Base-by-base conservation (phyloP, 2,888 invertebrate genomes). In the Mimas tiliae region DNA sequence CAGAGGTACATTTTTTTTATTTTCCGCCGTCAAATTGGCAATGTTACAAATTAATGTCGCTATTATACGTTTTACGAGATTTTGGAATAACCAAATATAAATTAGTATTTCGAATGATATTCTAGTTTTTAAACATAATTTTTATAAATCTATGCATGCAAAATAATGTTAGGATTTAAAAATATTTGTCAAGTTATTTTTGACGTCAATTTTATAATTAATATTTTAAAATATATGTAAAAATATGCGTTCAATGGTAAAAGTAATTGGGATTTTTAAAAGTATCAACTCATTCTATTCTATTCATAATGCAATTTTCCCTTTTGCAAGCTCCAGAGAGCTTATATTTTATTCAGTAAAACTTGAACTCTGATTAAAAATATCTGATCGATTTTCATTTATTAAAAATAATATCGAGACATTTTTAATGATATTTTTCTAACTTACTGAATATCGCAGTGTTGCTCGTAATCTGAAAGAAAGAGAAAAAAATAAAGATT, bases 11-110 rank as follows among this genome's bases (percentile, higher is more conserved):
- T 65, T 65, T 51, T 27, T 45, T 64, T 45, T 33, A 53, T 42
- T 64, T 47, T 45, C n/a, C 48, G 16, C 21, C 19, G 65, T 58
- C 33, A 48, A 58, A 65, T 58, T 65, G 65, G 14, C 55, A 55
- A 58, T 58, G 48, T 65, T 58, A 48, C 33, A 47, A 65, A 58
- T 58, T 19, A 16, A 16, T 58, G 34, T 38, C 16, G 38, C n/a
- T n/a, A n/a, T 9, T 19, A 3, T 19, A 21, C 19, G 19, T 16
- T 16, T 38, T 38, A 58, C 16, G 42, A 42, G 42, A 6, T 58
- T 42, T 42, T 11, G 6, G 38, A 38, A 11, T 58, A 16, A 58
- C n/a, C 19, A 53, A n/a, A n/a, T 53, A 33, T 8, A n/a, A n/a
- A 50, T 9, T 27, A 33, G 53, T n/a, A 14, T 45, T 45, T 2